Evolutionary conservation across 2,888 invertebrate species (phyloP), one percentile per base, ranked within the genome.

Genomic region (Druceiella hillmani): DNA sequence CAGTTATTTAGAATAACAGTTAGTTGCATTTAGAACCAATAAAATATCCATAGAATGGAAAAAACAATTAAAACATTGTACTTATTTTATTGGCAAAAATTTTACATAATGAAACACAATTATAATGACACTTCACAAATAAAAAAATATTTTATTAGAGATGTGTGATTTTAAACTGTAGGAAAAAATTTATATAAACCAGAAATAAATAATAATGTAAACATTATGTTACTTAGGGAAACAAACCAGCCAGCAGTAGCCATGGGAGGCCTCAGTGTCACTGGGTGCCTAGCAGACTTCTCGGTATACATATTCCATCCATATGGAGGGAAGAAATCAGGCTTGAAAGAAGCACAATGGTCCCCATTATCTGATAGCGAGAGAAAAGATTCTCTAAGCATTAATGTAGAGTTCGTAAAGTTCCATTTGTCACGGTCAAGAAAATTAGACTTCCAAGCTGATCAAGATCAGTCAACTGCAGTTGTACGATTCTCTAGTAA

Each of bases 231-330:
- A 42, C 50, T 28, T 55, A 78, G 78, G 50, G 78, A 79, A 52
- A 75, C 78, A 54, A 70, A 71, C 3, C 70, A 62, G 11, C 76
- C 77, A 0, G 78, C 80, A 0, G 79, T 83, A 2, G 84, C 85
- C 0, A 80, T 83, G 53, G 91, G 90, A 17, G 91, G 92, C 0
- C 71, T 92, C 2, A 92, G 95, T 61, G 90, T 99, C 4, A 98
- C 97, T 0, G 95, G 94, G 1, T 94, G 93, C 54, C 75, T 99
- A 42, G 91, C 94, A 0, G 95, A 97, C 65, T 99, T 99, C 68
- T 94, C 93, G 2, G 87, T 99, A 3, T 95, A 93, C 64, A 92
- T 99, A 55, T 99, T 97, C 70, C 98, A 98, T 69, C 98, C 98
- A 0, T 99, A 97, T 59, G 95, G 95, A 4, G 87, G 87, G 32